Evolutionary conservation across 2,797 vertebrate genomes (phyloP), one percentile per base, ranked within the genome.

Genomic region (Capromys pilorides): DNA sequence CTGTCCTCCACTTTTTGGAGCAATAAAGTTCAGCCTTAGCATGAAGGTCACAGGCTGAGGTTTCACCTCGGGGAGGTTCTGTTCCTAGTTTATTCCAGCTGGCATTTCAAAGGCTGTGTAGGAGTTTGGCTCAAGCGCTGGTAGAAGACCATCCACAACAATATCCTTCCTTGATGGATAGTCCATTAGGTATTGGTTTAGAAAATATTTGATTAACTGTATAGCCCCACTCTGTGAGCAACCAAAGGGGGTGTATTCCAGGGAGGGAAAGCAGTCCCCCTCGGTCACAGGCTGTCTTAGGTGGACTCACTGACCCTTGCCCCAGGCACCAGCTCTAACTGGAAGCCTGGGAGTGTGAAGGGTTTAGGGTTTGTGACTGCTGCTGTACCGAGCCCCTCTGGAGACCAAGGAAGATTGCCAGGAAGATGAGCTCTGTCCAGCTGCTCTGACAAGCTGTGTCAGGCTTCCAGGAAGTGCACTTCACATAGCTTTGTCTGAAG

Each of bases 391-490:
- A 90, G 24, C 22, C 88, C 83, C 82, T 62, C 75, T 84, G 83
- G 78, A 91, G 80, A 89, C 66, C n/a, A 81, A 84, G 61, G 33
- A 62, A 86, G 39, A 88, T 66, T 96, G 95, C 95, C 93, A 82
- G 94, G 89, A 96, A 96, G 88, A 96, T 45, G 79, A 86, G 77
- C 75, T 88, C 45, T 64, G 83, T n/a, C 82, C 69, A 36, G 51
- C 78, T 81, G 28, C 73, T 93, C 79, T 94, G 91, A 95, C 57
- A 75, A 94, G 84, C 93, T 82, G 78, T 73, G 86, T 94, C 95
- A 95, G 92, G 69, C 66, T 97, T 97, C 94, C 95, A 96, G 95
- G 97, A 97, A 97, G 9, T 49, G 18, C 24, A 84, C 62, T 96
- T 86, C 21, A 7, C 89, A 28, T 90, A 89, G 93, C 57, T 87